phyloP scores from a whole-genome alignment of 2,797 vertebrate species.

The Furcifer pardalis region DNA sequence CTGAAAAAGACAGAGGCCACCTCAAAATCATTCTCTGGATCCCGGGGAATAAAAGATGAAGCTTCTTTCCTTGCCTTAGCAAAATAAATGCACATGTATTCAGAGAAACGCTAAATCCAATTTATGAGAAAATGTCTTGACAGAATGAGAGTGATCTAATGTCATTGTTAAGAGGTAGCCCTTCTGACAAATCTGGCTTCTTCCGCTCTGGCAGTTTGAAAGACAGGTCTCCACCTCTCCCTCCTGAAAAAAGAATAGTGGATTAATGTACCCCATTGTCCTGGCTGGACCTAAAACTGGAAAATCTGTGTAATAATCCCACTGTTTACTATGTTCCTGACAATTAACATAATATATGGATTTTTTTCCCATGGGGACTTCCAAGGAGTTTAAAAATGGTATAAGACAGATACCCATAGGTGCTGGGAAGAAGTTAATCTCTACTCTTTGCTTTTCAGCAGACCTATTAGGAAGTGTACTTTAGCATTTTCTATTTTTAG shows the following conservation, averaged over 20 bases:
- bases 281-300: not conserved
- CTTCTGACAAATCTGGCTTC: not conserved
- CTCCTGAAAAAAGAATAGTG: not conserved
- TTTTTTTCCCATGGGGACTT: not conserved
- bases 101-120: not conserved
- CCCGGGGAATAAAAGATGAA: not conserved
- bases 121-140: not conserved
- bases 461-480: slow-evolving; percentile 9
- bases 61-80: too few relatives aligned
- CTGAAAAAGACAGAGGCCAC: not conserved
- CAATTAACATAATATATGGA: not conserved
- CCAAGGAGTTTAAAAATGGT: not conserved
- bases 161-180: not conserved
- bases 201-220: not conserved
- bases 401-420: not conserved
- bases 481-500: not conserved
- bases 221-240: too few relatives aligned
- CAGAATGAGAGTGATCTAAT: not conserved
- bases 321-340: not conserved
- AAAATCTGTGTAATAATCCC: not conserved
- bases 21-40: not conserved
- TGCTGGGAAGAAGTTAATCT: slow-evolving; percentile 2
- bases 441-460: not conserved
- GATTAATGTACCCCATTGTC: not conserved
- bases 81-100: not conserved